Evolutionary conservation across 2,113 vertebrate species (phyloP).

Genomic region (Hippocampus comes): DNA sequence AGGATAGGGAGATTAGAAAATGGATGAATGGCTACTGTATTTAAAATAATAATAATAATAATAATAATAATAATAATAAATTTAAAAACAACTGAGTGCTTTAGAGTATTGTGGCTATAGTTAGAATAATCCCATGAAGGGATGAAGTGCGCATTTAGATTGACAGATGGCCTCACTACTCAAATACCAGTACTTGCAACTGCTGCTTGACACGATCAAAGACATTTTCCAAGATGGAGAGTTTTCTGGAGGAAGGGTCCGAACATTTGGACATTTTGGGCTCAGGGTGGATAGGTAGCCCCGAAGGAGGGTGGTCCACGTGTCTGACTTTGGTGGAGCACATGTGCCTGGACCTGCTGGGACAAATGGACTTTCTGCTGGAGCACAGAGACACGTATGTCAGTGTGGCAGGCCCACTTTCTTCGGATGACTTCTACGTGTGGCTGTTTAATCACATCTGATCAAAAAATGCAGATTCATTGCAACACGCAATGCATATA

Average conservation of each 20-base stretch:
- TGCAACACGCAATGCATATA: neutral
- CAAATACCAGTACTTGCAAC: conserved; percentile 32
- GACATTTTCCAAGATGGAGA: conserved; percentile 16
- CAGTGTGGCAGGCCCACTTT: conserved; percentile 54
- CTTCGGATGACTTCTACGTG: conserved; percentile 55
- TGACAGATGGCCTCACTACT: conserved; percentile 62
- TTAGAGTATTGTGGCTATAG: neutral
- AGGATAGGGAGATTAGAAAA: no score
- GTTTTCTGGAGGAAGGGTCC: conserved; percentile 44
- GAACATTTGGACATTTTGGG: conserved; percentile 57
- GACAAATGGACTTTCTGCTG: conserved; percentile 58
- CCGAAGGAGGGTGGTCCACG: conserved; percentile 46
- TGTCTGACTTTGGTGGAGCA: conserved; percentile 59
- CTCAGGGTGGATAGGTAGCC: conserved; percentile 46
- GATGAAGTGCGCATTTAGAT: conserved; percentile 21
- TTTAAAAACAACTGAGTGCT: no score
- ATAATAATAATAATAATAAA: neutral
- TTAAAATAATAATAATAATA: no score
- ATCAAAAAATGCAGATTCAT: conserved; percentile 19
- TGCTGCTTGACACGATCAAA: conserved; percentile 7
- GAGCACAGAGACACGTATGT: conserved; percentile 60
- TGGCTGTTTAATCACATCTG: conserved; percentile 55
- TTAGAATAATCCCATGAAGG: conserved; percentile 24
- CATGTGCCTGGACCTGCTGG: conserved; percentile 56
- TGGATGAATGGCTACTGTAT: no score